Evolutionary conservation across 2,797 vertebrate species (phyloP).

Genomic region (Brotula barbata): DNA sequence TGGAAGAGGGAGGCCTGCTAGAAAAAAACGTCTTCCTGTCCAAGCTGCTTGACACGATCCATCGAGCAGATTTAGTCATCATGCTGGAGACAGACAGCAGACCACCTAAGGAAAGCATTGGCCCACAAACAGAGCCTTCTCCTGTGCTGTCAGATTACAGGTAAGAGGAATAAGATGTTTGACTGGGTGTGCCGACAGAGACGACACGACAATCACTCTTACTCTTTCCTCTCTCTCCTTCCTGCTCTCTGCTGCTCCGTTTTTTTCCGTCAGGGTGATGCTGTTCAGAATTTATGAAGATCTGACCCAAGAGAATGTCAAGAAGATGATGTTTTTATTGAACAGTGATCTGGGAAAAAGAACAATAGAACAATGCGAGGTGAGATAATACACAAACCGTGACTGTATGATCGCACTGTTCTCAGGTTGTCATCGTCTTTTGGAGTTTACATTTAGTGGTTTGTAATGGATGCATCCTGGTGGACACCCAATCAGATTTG

Average conservation of each 20-base stretch:
- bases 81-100: conserved; percentile 40
- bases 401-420: no score
- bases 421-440: no score
- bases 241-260: not conserved
- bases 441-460: no score
- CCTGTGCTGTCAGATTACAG: conserved; percentile 71
- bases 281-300: conserved; percentile 69
- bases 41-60: conserved; percentile 70
- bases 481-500: no score
- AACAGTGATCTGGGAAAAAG: conserved; percentile 16
- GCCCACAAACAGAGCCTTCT: conserved; percentile 19
- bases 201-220: not conserved
- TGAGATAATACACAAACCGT: conserved; percentile 51
- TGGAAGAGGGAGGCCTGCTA: conserved; percentile 68
- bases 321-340: conserved; percentile 69
- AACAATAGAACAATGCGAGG: conserved; percentile 58
- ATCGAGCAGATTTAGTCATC: conserved; percentile 63
- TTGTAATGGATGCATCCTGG: no score
- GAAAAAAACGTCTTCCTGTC: conserved; percentile 54
- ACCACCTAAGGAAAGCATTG: not conserved
- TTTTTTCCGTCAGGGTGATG: conserved; percentile 67
- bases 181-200: not conserved
- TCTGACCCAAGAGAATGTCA: conserved; percentile 56
- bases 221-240: not conserved
- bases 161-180: conserved; percentile 35